Conservation (phyloP, 2,113 vertebrate species). For the Clarias gariepinus region DNA sequence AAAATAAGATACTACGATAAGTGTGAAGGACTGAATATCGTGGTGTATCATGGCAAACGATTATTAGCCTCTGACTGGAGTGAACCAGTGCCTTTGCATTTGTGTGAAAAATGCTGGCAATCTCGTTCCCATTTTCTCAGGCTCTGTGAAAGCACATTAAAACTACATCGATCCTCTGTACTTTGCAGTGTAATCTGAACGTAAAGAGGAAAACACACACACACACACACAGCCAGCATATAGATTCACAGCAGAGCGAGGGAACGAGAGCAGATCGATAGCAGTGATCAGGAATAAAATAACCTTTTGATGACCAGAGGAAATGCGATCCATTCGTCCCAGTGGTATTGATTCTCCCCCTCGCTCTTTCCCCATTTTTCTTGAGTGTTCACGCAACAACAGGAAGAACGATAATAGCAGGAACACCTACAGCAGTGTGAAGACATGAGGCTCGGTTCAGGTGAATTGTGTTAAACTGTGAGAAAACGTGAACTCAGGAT, state of each 20-base stretch:
- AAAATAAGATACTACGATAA: background rate
- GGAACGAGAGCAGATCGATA: constrained; percentile 15
- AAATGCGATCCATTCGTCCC: constrained; percentile 36
- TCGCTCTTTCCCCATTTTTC: constrained; percentile 3
- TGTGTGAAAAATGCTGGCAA: background rate
- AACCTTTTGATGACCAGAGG: constrained; percentile 49
- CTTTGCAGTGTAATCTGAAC: constrained; percentile 39
- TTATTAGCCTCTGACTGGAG: background rate
- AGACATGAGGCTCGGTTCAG: background rate
- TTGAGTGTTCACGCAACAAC: background rate
- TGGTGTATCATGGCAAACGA: background rate
- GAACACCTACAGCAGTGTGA: constrained; percentile 9
- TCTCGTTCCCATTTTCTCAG: constrained; percentile 28
- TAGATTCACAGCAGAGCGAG: constrained; percentile 25
- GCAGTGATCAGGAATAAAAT: constrained; percentile 49
- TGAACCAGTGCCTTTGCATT: background rate
- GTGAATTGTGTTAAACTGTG: background rate
- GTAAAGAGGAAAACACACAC: constrained; percentile 16
- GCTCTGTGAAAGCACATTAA: constrained; percentile 37
- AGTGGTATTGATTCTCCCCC: constrained; percentile 19
- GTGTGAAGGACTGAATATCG: background rate
- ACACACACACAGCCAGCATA: constrained; percentile 16
- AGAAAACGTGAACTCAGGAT: background rate
- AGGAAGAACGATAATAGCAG: constrained; percentile 13
- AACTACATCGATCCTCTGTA: constrained; percentile 17